phyloP scores from a whole-genome alignment of 2,113 vertebrate genomes.

The Okapia johnstoni region DNA sequence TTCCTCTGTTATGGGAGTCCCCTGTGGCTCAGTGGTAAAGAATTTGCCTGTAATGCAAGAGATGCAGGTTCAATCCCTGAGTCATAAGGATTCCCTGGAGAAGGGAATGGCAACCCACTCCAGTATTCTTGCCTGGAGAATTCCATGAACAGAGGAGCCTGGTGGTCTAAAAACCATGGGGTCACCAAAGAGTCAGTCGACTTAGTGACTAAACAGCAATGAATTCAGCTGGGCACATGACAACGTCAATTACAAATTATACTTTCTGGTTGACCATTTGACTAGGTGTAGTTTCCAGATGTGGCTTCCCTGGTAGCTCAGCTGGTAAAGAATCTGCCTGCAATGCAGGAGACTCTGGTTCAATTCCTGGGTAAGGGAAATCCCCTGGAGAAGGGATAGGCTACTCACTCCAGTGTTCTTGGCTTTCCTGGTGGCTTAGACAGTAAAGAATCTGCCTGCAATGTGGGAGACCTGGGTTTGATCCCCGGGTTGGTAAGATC shows the following conservation, averaged over 20 bases:
- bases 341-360: background rate
- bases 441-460: background rate
- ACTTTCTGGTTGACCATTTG: background rate
- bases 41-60: background rate
- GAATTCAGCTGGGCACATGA: background rate
- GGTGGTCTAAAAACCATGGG: background rate
- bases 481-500: background rate
- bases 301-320: background rate
- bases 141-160: background rate
- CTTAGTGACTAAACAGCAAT: background rate
- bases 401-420: background rate
- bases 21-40: background rate
- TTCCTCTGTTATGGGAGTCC: background rate
- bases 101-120: background rate
- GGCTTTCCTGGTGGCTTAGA: background rate
- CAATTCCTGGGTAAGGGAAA: background rate
- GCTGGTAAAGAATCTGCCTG: background rate
- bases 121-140: background rate
- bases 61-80: background rate
- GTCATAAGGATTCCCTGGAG: background rate
- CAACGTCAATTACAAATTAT: background rate
- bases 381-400: background rate
- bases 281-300: background rate
- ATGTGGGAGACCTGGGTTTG: background rate
- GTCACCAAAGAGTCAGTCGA: background rate